Evolutionary conservation across 1,140 invertebrate species (phyloP).

Genomic region (Mizuhopecten yessoensis): DNA sequence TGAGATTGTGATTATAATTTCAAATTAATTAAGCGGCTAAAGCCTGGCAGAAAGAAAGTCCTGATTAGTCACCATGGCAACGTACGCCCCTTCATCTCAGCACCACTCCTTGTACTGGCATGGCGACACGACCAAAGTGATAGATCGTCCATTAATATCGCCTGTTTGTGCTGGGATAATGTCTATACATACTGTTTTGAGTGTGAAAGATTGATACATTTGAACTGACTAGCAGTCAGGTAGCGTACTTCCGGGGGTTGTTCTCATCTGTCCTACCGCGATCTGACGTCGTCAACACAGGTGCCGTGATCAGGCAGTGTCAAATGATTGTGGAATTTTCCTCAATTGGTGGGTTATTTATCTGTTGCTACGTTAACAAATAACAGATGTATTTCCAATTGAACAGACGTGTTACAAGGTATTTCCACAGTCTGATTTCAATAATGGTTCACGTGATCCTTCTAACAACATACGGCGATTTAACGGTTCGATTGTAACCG

Average conservation of each 20-base stretch:
- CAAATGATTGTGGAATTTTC: no score
- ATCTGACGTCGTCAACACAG: not conserved
- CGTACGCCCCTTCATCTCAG: not conserved
- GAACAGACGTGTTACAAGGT: no score
- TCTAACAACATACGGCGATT: no score
- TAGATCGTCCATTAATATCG: not conserved
- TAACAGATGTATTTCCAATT: no score
- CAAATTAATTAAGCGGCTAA: not conserved
- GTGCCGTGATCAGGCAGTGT: no score
- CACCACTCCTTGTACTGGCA: not conserved
- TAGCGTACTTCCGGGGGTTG: not conserved
- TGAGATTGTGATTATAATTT: no score
- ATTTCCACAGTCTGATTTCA: no score
- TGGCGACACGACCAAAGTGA: not conserved
- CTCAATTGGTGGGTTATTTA: no score
- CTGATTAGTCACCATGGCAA: not conserved
- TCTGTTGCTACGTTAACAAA: no score
- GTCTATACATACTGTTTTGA: not conserved
- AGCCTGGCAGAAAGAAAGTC: not conserved
- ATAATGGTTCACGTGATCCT: no score
- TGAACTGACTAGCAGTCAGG: not conserved
- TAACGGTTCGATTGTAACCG: no score
- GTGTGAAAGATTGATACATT: not conserved
- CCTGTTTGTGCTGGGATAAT: conserved; percentile 14
- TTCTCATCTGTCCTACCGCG: not conserved